Evolutionary conservation across 2,797 vertebrate species (phyloP), one percentile per base, ranked within the genome.

Genomic region (Craterocephalus amniculus): DNA sequence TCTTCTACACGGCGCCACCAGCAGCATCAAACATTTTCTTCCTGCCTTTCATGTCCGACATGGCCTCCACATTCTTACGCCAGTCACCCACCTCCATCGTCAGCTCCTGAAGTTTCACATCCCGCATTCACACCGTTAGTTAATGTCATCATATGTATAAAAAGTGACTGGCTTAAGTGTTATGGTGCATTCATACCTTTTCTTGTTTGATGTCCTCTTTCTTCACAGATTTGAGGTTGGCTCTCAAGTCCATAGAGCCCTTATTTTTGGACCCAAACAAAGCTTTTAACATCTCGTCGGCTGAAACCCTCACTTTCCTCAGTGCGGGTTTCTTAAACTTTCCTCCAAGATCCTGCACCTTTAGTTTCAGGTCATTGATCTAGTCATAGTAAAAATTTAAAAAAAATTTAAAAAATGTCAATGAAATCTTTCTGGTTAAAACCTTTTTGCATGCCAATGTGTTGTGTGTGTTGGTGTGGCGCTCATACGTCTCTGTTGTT

Each of bases 11-110:
- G 34, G 67, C 72, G n/a, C 83, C 81, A 2, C 86, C 84, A 24
- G 86, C 87, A 67, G 91, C 90, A 63, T 93, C 88, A 61, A 94
- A 93, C 92, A 94, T 93, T 86, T 94, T 94, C 90, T 94, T 94
- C 66, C 93, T 88, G 69, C 93, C 93, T 54, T 94, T 89, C 93
- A 94, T 94, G 14, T 89, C 92, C 36, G 92, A 93, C 92, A 93
- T 93, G 83, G 92, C 92, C 75, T 94, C 92, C 74, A 94, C 92
- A 5, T 94, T 94, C 76, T 94, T 93, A 76, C 93, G 90, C 93
- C 93, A 94, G 81, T 94, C 93, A 4, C 91, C 87, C 49, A 93
- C 93, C 64, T 94, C 93, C 48, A 80, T 32, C 4, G 65, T 93
- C 71, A 88, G 72, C 43, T 91, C 92, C 92, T 94, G 14, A 52